phyloP scores from a whole-genome alignment of 2,797 vertebrate species.

The Pagetopsis macropterus region DNA sequence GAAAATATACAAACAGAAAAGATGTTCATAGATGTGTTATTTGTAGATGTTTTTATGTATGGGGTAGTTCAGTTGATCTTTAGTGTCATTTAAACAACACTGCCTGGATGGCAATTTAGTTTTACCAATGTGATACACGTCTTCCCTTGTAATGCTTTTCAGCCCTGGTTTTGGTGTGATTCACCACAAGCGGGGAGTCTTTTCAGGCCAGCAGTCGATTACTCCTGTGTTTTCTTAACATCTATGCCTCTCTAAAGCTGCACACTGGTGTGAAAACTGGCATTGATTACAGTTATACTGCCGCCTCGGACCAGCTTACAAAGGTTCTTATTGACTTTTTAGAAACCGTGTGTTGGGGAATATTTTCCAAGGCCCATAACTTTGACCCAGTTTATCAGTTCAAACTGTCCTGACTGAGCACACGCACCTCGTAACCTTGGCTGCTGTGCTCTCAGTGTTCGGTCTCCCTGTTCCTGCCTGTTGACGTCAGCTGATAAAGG shows the following conservation, averaged over 20 bases:
- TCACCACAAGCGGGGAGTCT: constrained; percentile 4
- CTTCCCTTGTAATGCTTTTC: constrained; percentile 32
- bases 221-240: constrained; percentile 42
- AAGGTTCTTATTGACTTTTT: constrained; percentile 68
- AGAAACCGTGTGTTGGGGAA: constrained; percentile 2
- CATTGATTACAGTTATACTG: constrained; percentile 63
- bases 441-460: no score
- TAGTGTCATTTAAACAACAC: constrained; percentile 48
- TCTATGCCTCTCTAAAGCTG: constrained; percentile 29
- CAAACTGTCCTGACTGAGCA: no score
- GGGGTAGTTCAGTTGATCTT: constrained; percentile 41
- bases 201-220: constrained; percentile 25
- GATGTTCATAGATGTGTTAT: constrained; percentile 9
- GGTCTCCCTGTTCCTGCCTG: no score
- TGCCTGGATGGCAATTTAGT: constrained; percentile 19
- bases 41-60: constrained; percentile 9
- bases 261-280: constrained; percentile 55
- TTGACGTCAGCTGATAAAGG: no score
- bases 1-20: constrained; percentile 32
- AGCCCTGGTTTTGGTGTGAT: constrained; percentile 12
- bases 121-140: constrained; percentile 8
- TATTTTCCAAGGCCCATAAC: no score
- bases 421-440: no score
- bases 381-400: no score
- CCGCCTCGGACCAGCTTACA: constrained; percentile 45